Evolutionary conservation across 2,797 vertebrate species (phyloP).

Genomic region (Sylvia borin): DNA sequence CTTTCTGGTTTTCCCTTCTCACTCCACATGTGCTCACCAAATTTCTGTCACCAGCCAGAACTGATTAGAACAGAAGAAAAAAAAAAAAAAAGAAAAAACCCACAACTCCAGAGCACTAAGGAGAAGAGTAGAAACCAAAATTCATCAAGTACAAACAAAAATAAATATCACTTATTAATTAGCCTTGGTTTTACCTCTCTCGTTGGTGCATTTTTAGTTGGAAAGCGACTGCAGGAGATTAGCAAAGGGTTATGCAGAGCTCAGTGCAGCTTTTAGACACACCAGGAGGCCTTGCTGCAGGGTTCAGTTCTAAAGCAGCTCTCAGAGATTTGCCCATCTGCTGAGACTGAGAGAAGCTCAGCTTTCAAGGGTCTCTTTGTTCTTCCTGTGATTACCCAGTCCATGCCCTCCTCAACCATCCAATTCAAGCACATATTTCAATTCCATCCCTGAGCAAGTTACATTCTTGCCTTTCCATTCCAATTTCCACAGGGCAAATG

Average conservation of each 20-base stretch:
- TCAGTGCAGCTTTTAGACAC: not conserved
- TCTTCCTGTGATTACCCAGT: not conserved
- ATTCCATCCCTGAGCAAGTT: not conserved
- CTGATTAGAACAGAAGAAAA: not conserved
- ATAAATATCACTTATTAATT: not conserved
- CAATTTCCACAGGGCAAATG: conserved; percentile 45
- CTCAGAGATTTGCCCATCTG: not conserved
- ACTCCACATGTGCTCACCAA: not conserved
- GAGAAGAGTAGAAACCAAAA: not conserved
- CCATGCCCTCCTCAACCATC: not conserved
- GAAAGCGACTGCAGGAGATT: not conserved
- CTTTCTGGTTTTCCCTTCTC: not conserved
- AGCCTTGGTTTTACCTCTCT: not conserved
- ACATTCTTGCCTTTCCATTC: conserved; percentile 33
- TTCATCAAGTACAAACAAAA: not conserved
- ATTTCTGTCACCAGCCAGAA: not conserved
- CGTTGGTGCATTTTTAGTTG: not conserved
- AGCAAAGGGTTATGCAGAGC: not conserved
- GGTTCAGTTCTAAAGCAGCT: not conserved
- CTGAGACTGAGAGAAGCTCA: not conserved
- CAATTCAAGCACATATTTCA: conserved; percentile 17
- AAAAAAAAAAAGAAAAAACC: too few relatives aligned
- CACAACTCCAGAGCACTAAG: not conserved
- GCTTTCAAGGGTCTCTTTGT: not conserved
- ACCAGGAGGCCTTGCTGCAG: not conserved